Evolutionary conservation across 2,797 vertebrate genomes (phyloP).

Genomic region (Chromobotia macracanthus): DNA sequence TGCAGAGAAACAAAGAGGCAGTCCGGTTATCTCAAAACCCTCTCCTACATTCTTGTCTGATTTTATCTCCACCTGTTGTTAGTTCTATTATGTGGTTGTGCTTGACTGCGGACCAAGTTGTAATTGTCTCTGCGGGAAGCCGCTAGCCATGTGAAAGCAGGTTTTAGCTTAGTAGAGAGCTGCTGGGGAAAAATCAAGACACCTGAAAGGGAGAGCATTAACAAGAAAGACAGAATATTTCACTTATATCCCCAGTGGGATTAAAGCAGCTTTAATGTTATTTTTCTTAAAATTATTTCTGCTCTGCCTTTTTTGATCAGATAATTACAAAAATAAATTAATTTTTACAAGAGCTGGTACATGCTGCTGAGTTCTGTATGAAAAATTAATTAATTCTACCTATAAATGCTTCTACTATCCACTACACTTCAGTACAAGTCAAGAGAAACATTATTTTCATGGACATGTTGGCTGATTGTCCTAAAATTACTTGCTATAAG

Average conservation of each 20-base stretch:
- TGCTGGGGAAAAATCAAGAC: conserved; percentile 9
- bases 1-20: conserved; percentile 14
- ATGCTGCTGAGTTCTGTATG: background rate
- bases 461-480: background rate
- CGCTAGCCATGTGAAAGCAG: conserved; percentile 8
- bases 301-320: background rate
- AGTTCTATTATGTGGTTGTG: conserved; percentile 28
- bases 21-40: background rate
- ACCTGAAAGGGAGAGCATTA: conserved; percentile 15
- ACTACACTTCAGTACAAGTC: background rate
- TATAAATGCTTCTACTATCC: background rate
- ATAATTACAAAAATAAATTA: background rate
- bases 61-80: conserved; percentile 36
- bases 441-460: background rate
- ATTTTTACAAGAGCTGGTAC: background rate
- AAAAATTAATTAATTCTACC: too few relatives aligned
- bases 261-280: background rate
- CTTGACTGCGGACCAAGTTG: conserved; percentile 38
- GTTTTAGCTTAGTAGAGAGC: conserved; percentile 32
- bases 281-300: background rate
- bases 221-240: conserved; percentile 16
- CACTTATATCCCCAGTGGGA: background rate
- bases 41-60: conserved; percentile 2
- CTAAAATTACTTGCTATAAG: too few relatives aligned
- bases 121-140: conserved; percentile 40